phyloP scores from a whole-genome alignment of 2,888 invertebrate genomes.

The Nephrotoma guestfalica region DNA sequence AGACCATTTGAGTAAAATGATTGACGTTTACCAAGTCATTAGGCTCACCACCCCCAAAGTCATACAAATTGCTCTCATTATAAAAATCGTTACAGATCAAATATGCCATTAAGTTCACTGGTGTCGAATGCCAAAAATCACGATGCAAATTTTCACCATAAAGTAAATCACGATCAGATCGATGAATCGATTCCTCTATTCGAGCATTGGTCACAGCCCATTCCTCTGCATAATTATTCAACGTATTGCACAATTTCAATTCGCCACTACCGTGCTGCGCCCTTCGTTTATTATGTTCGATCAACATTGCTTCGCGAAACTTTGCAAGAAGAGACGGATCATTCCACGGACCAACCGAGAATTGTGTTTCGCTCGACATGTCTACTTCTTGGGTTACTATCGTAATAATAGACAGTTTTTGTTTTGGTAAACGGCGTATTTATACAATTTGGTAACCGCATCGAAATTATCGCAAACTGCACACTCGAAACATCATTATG shows the following conservation, averaged over 20 bases:
- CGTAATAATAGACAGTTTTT: not conserved
- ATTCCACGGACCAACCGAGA: not conserved
- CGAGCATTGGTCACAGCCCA: not conserved
- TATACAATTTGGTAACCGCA: not conserved
- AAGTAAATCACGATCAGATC: not conserved
- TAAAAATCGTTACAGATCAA: not conserved
- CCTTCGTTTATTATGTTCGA: not conserved
- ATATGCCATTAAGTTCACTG: not conserved
- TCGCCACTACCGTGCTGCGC: not conserved
- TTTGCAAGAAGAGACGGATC: not conserved
- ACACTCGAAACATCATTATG: not conserved
- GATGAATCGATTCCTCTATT: not conserved
- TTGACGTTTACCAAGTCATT: slow-evolving; percentile 27
- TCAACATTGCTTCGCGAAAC: not conserved
- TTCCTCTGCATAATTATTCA: not conserved
- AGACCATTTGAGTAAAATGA: slow-evolving; percentile 69
- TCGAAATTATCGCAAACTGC: not conserved
- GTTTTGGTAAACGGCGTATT: not conserved
- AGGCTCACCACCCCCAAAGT: not conserved
- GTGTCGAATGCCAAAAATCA: not conserved
- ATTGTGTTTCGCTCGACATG: not conserved
- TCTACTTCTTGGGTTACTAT: not conserved
- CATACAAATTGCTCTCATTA: not conserved
- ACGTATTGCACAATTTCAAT: not conserved
- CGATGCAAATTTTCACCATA: not conserved